Conservation (phyloP, 2,888 invertebrate species). For the Andrena flavipes region DNA sequence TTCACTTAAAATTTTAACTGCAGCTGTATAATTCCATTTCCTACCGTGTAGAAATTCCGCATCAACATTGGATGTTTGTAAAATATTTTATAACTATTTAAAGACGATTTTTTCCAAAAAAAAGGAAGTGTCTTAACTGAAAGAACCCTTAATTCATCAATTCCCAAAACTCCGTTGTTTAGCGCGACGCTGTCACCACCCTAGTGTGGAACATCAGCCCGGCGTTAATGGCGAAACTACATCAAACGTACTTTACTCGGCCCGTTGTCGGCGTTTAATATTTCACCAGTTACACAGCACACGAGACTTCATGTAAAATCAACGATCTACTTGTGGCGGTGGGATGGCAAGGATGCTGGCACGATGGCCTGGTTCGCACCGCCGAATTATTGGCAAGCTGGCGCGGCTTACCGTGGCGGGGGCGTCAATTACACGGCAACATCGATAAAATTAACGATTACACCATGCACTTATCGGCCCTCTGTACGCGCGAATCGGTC, state of each 20-base stretch:
- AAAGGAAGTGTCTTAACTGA: no score
- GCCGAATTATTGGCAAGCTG: constrained; percentile 71
- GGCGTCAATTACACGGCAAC: constrained; percentile 63
- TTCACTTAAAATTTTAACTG: no score
- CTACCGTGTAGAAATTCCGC: no score
- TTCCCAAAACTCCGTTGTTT: constrained; percentile 10
- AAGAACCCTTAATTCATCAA: not conserved
- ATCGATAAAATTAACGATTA: constrained; percentile 70
- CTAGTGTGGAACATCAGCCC: constrained; percentile 5
- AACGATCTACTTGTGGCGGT: constrained; percentile 40
- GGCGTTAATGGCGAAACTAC: constrained; percentile 44
- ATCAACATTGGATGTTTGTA: no score
- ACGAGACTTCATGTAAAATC: constrained; percentile 59
- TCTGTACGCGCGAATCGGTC: not conserved
- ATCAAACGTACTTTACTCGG: constrained; percentile 47
- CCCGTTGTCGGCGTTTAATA: constrained; percentile 52
- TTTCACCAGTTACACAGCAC: constrained; percentile 42
- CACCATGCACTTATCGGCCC: constrained; percentile 42
- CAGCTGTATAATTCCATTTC: no score
- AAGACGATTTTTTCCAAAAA: no score
- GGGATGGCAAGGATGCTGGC: constrained; percentile 49
- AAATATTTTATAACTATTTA: no score
- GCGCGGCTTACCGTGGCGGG: constrained; percentile 52
- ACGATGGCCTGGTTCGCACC: constrained; percentile 62
- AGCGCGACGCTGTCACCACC: constrained; percentile 5